These are phyloP conservation scores for Drymodes brunneopygia DNA, from an alignment of 2,113 vertebrate genomes.

Conservation along the genomic window DNA sequence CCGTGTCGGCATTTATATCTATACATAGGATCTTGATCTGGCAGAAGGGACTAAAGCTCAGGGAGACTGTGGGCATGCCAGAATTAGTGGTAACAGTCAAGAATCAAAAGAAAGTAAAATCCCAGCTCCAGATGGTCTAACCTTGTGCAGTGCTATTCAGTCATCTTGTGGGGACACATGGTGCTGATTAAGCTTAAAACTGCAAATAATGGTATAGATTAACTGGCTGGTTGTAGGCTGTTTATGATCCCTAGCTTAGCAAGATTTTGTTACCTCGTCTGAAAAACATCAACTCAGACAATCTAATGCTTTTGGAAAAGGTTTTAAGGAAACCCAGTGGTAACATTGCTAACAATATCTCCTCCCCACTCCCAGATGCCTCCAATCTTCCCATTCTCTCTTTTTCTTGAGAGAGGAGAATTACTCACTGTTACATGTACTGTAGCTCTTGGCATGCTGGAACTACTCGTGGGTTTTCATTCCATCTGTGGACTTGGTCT, in stretches of 20 bases:
- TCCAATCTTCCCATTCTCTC: background rate
- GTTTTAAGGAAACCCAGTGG: background rate
- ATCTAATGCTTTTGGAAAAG: background rate
- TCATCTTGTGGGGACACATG: conserved; percentile 37
- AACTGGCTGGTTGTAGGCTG: conserved; percentile 27
- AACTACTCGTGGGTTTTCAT: background rate
- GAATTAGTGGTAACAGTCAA: conserved; percentile 15
- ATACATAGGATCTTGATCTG: background rate
- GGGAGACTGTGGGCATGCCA: background rate
- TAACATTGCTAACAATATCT: background rate
- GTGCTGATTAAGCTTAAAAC: conserved; percentile 40
- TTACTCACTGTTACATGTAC: background rate
- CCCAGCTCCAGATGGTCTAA: conserved; percentile 32
- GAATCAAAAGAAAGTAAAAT: background rate
- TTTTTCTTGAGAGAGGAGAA: background rate
- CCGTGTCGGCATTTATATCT: background rate
- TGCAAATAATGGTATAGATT: conserved; percentile 30
- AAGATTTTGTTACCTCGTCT: conserved; percentile 30
- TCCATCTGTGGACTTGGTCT: background rate
- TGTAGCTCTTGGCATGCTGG: background rate
- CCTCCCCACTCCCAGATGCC: background rate
- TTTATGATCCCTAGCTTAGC: conserved; percentile 23
- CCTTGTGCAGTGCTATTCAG: background rate
- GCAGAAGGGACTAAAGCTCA: background rate
- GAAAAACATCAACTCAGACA: conserved; percentile 1